Base-by-base conservation (phyloP, 2,113 vertebrate genomes). In the Cricetomys ansorgei region DNA sequence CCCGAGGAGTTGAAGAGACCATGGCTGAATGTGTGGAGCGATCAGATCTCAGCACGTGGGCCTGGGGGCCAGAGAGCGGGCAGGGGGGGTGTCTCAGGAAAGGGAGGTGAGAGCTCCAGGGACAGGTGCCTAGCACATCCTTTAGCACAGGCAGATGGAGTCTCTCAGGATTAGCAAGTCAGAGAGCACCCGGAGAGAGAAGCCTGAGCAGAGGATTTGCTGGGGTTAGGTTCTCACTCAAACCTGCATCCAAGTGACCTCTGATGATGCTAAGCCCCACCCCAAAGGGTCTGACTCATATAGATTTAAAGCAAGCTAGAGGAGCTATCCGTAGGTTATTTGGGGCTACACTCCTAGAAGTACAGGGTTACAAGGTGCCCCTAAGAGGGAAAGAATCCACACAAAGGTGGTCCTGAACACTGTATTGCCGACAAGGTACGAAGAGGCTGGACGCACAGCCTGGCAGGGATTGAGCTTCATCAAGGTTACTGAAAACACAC, bases 401-500 rank as follows among this genome's bases (percentile, higher is more conserved):
- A 15, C 1, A 29, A 65, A 40, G 53, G 7, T 3, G 15, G 23
- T 19, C 50, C 37, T 8, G 62, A 40, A 59, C 53, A 21, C 5
- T 1, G 10, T 7, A 4, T 31, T 55, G 1, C 40, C 4, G 13
- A 77, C 67, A 43, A 59, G 29, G 50, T 37, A 50, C 73, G 4
- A 15, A 55, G 7, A 65, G 57, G 8, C 84, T 45, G 23, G 86
- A 91, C 55, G 67, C 75, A 27, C 19, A n/a, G 31, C 40, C 29
- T 13, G 8, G 21, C 55, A 15, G 76, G 79, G n/a, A 81, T 80
- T 3, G n/a, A 50, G 50, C 40, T 3, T 55, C 4, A 0, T 12
- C 76, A 37, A 50, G 73, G 81, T 89, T 95, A 96, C 96, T 80
- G 91, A 73, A 91, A 83, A 79, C 43, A 43, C 3, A 6, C 73